Evolutionary conservation across 2,888 invertebrate species (phyloP).

Genomic region (Netelia melanura): DNA sequence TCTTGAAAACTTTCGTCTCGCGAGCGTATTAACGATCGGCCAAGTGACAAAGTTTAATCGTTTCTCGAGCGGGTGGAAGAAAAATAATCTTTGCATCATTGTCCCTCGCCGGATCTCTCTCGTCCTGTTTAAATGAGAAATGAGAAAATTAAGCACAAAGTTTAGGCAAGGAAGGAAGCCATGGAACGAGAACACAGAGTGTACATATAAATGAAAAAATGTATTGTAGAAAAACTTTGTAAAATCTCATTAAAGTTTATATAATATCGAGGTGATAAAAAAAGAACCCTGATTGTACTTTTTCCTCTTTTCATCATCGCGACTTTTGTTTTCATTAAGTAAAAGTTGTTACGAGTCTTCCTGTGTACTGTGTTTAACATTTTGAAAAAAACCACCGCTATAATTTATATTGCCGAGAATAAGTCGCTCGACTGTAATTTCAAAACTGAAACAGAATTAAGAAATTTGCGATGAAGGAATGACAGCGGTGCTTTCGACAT

Average conservation of each 20-base stretch:
- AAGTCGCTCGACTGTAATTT: too few species aligned
- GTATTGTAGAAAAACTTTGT: conserved; percentile 54
- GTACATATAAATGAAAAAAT: conserved; percentile 1
- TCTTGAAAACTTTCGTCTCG: neutral
- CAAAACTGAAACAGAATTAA: neutral
- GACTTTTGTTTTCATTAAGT: neutral
- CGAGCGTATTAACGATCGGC: neutral
- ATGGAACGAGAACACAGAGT: conserved; percentile 14
- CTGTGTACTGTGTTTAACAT: too few species aligned
- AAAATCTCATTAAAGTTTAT: conserved; percentile 55
- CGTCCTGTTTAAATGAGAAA: conserved; percentile 26
- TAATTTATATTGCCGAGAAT: too few species aligned
- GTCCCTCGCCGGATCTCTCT: conserved; percentile 14
- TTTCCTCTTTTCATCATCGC: neutral
- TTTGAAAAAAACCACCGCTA: too few species aligned
- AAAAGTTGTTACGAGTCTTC: neutral
- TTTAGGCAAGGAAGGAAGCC: conserved; percentile 59
- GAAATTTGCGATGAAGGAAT: neutral
- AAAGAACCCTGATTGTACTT: conserved; percentile 9
- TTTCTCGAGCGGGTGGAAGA: conserved; percentile 15
- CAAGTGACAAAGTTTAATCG: conserved; percentile 29
- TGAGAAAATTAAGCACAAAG: conserved; percentile 33
- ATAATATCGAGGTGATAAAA: conserved; percentile 32
- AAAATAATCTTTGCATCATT: conserved; percentile 21
- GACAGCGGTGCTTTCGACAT: too few species aligned